Conservation (phyloP, 2,888 invertebrate species). For the Eilema depressum region DNA sequence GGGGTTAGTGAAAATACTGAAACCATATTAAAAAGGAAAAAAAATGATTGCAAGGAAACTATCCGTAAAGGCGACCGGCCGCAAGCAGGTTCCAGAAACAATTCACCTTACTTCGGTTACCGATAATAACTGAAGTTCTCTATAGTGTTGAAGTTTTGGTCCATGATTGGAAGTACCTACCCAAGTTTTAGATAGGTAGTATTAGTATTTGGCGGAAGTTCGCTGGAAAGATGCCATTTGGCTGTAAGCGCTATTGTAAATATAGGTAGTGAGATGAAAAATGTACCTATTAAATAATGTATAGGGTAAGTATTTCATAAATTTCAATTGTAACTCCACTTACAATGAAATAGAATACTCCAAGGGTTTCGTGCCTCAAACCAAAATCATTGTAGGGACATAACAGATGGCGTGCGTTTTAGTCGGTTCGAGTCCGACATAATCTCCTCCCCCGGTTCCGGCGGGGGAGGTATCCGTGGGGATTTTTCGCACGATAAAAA, state of each 20-base stretch:
- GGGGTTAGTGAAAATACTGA: too few species aligned
- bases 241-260: constrained; percentile 52
- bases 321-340: background rate
- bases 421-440: too few species aligned
- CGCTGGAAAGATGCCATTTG: constrained; percentile 69
- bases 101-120: background rate
- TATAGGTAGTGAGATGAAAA: constrained; percentile 39
- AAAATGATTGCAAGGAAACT: background rate
- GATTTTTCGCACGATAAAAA: too few species aligned
- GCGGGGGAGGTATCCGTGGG: too few species aligned
- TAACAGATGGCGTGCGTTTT: too few species aligned
- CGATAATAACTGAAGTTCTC: background rate
- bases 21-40: too few species aligned
- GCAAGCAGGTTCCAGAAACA: background rate
- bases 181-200: constrained; percentile 22
- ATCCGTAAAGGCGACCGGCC: background rate
- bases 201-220: constrained; percentile 45
- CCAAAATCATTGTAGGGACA: too few species aligned
- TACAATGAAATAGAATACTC: background rate
- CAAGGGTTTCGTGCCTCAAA: background rate
- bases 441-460: too few species aligned
- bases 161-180: constrained; percentile 40
- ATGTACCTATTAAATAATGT: constrained; percentile 10
- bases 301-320: constrained; percentile 15
- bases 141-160: constrained; percentile 24